Evolutionary conservation across 1,140 invertebrate genomes (phyloP).

Genomic region (Cataglyphis hispanica): DNA sequence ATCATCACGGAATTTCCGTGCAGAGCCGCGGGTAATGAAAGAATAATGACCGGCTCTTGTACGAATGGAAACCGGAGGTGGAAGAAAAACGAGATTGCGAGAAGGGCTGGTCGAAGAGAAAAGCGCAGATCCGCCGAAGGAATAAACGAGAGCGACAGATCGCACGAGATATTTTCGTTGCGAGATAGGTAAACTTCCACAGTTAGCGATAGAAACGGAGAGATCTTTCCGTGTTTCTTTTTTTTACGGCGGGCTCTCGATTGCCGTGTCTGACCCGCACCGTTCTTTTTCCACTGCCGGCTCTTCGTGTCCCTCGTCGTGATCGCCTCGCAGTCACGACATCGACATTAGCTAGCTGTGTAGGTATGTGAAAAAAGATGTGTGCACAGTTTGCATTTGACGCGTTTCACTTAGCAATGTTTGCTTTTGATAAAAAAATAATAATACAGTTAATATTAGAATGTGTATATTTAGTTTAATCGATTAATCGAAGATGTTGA

Average conservation of each 20-base stretch:
- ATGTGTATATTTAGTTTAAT: not conserved
- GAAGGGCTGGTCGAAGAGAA: not conserved
- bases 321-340: conserved; percentile 5
- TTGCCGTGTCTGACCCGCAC: conserved; percentile 8
- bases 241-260: conserved; percentile 36
- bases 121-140: conserved; percentile 40
- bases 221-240: conserved; percentile 56
- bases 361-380: conserved; percentile 22
- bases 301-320: not conserved
- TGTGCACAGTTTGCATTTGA: not conserved
- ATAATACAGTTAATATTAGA: not conserved
- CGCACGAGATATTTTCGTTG: conserved; percentile 58
- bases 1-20: conserved; percentile 11
- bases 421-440: not conserved
- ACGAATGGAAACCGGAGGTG: not conserved
- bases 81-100: not conserved
- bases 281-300: conserved; percentile 13
- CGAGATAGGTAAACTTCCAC: conserved; percentile 72
- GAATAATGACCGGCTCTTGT: conserved; percentile 42
- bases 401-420: not conserved
- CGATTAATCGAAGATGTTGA: no score
- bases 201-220: conserved; percentile 62
- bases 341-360: conserved; percentile 31
- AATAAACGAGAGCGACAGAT: conserved; percentile 68
- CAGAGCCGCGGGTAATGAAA: conserved; percentile 47